phyloP scores from a whole-genome alignment of 1,140 invertebrate species.

The Venustaconcha ellipsiformis region DNA sequence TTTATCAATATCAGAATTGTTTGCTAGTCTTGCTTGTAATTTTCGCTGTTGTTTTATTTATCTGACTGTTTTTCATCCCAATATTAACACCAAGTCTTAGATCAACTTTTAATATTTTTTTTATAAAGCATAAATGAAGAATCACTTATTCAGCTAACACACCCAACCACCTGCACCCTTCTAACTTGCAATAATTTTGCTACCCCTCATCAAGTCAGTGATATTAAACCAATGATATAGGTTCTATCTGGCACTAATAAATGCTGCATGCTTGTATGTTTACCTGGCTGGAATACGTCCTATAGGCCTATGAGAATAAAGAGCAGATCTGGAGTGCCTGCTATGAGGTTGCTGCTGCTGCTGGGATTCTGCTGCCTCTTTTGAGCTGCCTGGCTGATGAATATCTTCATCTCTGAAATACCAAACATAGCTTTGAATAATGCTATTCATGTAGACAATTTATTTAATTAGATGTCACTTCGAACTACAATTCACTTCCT shows the following conservation, averaged over 20 bases:
- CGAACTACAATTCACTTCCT: neutral
- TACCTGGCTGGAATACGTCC: slow-evolving; percentile 26
- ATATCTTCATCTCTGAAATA: neutral
- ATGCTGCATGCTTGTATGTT: neutral
- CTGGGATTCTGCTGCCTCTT: neutral
- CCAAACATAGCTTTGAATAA: neutral
- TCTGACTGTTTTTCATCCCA: too few species aligned
- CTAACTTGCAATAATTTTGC: neutral
- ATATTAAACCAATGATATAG: neutral
- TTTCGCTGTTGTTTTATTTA: too few species aligned
- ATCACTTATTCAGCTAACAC: slow-evolving; percentile 3
- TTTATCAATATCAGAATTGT: neutral
- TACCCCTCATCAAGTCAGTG: neutral
- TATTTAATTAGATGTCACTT: neutral
- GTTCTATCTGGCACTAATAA: neutral
- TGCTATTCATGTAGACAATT: neutral
- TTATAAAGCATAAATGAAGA: neutral
- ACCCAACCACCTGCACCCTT: neutral
- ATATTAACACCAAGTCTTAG: too few species aligned
- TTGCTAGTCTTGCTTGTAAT: too few species aligned
- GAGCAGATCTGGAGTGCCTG: slow-evolving; percentile 16
- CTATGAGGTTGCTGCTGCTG: neutral
- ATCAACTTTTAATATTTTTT: too few species aligned
- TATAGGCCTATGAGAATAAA: slow-evolving; percentile 21
- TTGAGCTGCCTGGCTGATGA: neutral